Conservation (phyloP, 2,888 invertebrate species). For the Ectropis crepuscularia region DNA sequence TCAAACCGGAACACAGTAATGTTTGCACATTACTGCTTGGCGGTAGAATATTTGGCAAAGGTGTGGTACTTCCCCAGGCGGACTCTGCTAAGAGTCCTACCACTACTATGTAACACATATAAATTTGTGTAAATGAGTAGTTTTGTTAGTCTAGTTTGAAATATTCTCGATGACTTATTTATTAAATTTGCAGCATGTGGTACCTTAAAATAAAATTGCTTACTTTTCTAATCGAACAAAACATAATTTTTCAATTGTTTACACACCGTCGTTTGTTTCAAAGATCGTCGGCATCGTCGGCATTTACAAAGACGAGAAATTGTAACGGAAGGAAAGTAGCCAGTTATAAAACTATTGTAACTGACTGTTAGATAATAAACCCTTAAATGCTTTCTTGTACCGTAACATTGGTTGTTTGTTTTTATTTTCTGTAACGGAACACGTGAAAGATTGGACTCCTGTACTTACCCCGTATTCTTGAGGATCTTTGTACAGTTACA, state of each 20-base stretch:
- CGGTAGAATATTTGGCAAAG: too few species aligned
- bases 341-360: constrained; percentile 48
- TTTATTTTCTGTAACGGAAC: not conserved
- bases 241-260: constrained; percentile 17
- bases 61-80: too few species aligned
- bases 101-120: too few species aligned
- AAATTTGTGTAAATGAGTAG: too few species aligned
- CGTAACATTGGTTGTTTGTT: constrained; percentile 10
- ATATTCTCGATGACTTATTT: too few species aligned
- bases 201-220: not conserved
- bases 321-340: constrained; percentile 52
- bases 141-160: too few species aligned
- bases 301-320: constrained; percentile 30
- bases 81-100: too few species aligned
- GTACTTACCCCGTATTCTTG: too few species aligned
- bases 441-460: not conserved
- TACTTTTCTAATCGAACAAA: constrained; percentile 29
- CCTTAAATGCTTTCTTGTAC: constrained; percentile 14
- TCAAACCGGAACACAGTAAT: too few species aligned
- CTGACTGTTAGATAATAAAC: constrained; percentile 46
- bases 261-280: constrained; percentile 6
- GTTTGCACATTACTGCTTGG: too few species aligned
- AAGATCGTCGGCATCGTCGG: constrained; percentile 32
- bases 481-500: too few species aligned
- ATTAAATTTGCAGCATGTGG: too few species aligned